A percentile compares a stretch with the other conserved stretches of the same genome.
Conservation (phyloP, 1,140 invertebrate species). For the Ganaspis sp. region DNA sequence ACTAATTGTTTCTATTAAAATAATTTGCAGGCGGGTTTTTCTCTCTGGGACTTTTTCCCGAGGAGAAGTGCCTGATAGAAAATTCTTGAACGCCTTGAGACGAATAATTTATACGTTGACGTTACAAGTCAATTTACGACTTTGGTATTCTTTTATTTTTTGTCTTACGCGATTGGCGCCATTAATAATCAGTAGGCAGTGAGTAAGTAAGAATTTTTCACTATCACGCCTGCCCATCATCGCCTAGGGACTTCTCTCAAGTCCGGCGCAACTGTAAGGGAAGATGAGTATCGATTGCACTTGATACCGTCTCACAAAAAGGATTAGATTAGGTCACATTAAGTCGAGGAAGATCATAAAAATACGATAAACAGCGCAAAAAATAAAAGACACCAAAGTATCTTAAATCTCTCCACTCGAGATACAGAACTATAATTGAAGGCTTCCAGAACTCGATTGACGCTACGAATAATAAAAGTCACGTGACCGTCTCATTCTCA, state of each 20-base stretch:
- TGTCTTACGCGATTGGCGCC: slow-evolving; percentile 13
- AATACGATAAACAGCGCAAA: neutral
- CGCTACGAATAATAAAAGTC: neutral
- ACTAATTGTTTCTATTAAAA: too few relatives aligned
- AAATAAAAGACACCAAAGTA: neutral
- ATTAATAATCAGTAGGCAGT: slow-evolving; percentile 27
- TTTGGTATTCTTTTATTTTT: slow-evolving; percentile 18
- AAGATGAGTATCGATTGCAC: slow-evolving; percentile 30
- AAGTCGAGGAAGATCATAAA: neutral
- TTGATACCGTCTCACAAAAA: slow-evolving; percentile 4
- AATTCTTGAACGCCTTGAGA: slow-evolving; percentile 25
- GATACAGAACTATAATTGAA: neutral
- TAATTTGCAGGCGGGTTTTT: neutral
- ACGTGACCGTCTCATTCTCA: neutral
- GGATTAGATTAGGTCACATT: slow-evolving; percentile 16
- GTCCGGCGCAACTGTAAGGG: slow-evolving; percentile 3
- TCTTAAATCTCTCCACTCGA: neutral
- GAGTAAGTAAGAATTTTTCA: slow-evolving; percentile 30
- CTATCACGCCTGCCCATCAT: slow-evolving; percentile 24
- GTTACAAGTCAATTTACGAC: slow-evolving; percentile 31
- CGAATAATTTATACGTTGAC: slow-evolving; percentile 23
- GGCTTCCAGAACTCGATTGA: neutral
- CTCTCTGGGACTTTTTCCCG: neutral
- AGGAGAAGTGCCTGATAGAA: neutral
- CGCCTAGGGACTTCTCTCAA: slow-evolving; percentile 20